Evolutionary conservation across 2,888 invertebrate genomes (phyloP), one percentile per base, ranked within the genome.

Genomic region (Scrobipalpa atriplicella): DNA sequence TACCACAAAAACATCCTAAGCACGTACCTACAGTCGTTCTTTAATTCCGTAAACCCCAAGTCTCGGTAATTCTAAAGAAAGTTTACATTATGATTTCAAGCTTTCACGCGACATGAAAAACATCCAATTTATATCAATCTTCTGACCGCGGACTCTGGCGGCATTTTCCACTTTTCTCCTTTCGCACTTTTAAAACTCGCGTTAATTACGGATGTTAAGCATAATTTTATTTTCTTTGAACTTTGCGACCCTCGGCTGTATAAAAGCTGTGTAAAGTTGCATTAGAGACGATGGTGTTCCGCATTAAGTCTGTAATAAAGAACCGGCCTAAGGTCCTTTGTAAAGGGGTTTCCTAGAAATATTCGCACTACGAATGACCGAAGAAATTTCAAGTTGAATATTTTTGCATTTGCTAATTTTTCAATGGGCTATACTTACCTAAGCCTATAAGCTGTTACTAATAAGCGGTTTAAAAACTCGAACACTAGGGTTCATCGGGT

Each of bases 231-330:
- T 83, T 81, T 72, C 76, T 82, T 83, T 82, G 78, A 82, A 74
- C 76, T 70, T 70, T 71, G 75, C 75, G 77, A 76, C 78, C 75
- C 74, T 75, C 70, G 73, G 76, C 69, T 73, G 78, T 77, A 77
- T 82, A 84, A 86, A 85, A 80, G 76, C 69, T 73, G 78, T 77
- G 76, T 82, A 84, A 86, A 85, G 80, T 86, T 84, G 80, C 81
- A 82, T 82, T 86, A 82, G 83, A 82, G 74, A 79, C 78, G 77
- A 83, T 83, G 80, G 80, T 81, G 81, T 84, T 87, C 74, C 78
- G 77, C 78, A 79, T 82, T 84, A 86, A 84, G 80, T 78, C 81
- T 79, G 80, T 80, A 84, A 84, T 86, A 85, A 85, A 84, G 80
- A 77, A 76, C 78, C 73, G 79, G 73, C 71, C 78, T 75, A 73